Evolutionary conservation across 2,113 vertebrate genomes (phyloP), one percentile per base, ranked within the genome.

Genomic region (Stigmatopora argus): DNA sequence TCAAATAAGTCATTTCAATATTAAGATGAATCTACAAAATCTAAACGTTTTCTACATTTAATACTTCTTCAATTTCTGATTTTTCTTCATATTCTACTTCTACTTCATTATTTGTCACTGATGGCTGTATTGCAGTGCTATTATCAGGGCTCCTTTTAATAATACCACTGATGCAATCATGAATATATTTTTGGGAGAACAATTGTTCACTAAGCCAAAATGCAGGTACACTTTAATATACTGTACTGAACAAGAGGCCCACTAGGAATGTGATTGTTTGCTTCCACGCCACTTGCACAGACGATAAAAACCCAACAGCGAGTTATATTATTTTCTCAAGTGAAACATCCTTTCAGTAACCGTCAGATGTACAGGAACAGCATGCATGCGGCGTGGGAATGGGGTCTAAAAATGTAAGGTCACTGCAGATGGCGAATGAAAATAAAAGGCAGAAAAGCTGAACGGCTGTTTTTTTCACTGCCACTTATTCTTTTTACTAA

Each of bases 391-490:
- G 52, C 58, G 58, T 62, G 74, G 49, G 75, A 78, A 82, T 65
- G 71, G 70, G 62, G 67, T 73, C 70, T 79, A 65, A 78, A 74
- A 77, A 62, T 73, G 55, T 78, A 65, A 80, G 61, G 69, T 66
- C 55, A 71, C 66, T 52, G 11, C 41, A 72, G 61, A 64, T 56
- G 51, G 47, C 66, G 71, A 67, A 53, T 67, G 21, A 67, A 45
- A 69, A 68, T 67, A 46, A 44, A 34, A 44, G 63, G 45, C 60
- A 58, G 57, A 56, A 55, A 56, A 62, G 69, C 57, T 64, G 51
- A 83, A 80, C 71, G 74, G 77, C 73, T 84, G 52, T 79, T 78
- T 64, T 80, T 80, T 78, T 76, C 49, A 65, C 57, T 66, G 68
- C 68, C 68, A 35, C 51, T 17, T 15, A 80, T 78, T 69, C 61